Percentiles rank a stretch among this genome's conserved stretches.
phyloP scores from a whole-genome alignment of 2,888 invertebrate genomes.

The Pandemis cinnamomeana region DNA sequence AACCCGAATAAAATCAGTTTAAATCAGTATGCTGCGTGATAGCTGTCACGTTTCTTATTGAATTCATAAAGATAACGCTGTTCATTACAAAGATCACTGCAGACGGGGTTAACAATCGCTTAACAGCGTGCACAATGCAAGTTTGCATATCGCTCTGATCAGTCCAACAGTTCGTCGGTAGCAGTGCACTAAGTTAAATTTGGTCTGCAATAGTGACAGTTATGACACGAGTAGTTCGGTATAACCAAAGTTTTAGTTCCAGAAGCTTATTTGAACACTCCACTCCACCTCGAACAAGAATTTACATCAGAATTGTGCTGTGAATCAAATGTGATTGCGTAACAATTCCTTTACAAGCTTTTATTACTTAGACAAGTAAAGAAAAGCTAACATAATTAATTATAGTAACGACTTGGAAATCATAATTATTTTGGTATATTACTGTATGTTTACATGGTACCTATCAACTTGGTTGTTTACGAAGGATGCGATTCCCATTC shows the following conservation, averaged over 20 bases:
- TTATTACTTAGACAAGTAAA: background rate
- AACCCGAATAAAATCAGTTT: background rate
- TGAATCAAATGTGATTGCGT: no score
- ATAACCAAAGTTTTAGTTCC: background rate
- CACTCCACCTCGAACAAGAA: no score
- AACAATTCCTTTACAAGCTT: no score
- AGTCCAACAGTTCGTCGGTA: constrained; percentile 10
- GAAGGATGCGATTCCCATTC: background rate
- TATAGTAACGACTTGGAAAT: background rate
- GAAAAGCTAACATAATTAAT: background rate
- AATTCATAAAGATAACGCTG: constrained; percentile 4
- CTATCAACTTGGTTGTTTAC: background rate
- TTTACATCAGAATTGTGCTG: no score
- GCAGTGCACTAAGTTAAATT: constrained; percentile 16
- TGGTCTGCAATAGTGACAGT: background rate
- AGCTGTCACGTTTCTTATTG: background rate
- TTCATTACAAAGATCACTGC: constrained; percentile 28
- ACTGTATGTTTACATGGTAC: background rate
- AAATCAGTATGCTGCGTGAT: constrained; percentile 6
- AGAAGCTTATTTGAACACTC: no score
- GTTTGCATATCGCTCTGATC: constrained; percentile 31
- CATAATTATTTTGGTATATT: background rate
- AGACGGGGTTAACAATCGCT: constrained; percentile 30
- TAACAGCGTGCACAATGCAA: constrained; percentile 25
- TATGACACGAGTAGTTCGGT: background rate